Evolutionary conservation across 2,888 invertebrate species (phyloP), one percentile per base, ranked within the genome.

Genomic region (Ectemnius continuus): DNA sequence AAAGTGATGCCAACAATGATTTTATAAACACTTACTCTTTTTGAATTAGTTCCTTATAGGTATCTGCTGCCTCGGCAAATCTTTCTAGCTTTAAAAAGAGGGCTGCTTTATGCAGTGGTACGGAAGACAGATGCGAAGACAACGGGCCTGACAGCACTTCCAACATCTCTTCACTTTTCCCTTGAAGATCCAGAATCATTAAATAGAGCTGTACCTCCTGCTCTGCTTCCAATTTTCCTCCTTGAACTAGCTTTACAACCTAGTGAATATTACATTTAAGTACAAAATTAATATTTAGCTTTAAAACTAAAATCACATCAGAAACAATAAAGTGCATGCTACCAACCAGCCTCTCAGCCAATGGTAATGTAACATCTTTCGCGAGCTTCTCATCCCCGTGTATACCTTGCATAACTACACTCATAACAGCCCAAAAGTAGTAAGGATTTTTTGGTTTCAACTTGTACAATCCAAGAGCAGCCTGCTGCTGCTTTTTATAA

Each of bases 341-440:
- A 78, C 95, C 94, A 36, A 98, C 95, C 99, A 99, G 98, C 89
- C 97, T 93, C 90, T 98, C 97, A 5, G 99, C 99, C 74, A 99
- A 92, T 2, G 96, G 94, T 45, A 98, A 93, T 28, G 96, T 94
- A 79, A 99, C 94, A 76, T 93, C 94, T 82, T 91, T 91, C 0
- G 93, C 92, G 48, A 93, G 86, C 61, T 91, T 88, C 4, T 90
- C 86, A 26, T 91, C 88, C 2, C 86, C 86, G 66, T 86, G 83
- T 59, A 88, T 84, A 85, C 97, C 97, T 94, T 99, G 99, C 92
- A 99, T 94, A 23, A 99, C 95, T 83, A 98, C 94, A 89, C 98
- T 98, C 97, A 99, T 98, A 11, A 99, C 96, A 20, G 97, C 97
- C 99, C 99, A 99, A 91, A 98, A 98, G 90, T 98, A 98, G 90